Conservation (phyloP, 2,113 vertebrate genomes). For the Halcyon senegalensis region DNA sequence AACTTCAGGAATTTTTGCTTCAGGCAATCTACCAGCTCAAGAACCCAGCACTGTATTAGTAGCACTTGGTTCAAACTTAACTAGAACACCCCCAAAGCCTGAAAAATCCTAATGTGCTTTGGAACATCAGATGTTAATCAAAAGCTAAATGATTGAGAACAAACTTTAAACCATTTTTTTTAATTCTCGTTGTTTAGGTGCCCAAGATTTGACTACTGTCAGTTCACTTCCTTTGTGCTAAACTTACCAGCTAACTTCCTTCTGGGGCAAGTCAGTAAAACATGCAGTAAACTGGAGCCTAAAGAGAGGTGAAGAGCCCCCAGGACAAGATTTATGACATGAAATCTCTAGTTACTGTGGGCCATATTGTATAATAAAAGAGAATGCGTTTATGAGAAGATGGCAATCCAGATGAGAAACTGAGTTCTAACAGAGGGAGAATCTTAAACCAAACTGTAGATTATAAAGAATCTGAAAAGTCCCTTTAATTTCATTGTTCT, state of each 20-base stretch:
- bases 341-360: neutral
- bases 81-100: neutral
- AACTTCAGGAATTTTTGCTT: neutral
- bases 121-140: neutral
- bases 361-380: neutral
- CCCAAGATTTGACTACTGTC: neutral
- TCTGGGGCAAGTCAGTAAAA: neutral
- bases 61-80: neutral
- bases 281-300: neutral
- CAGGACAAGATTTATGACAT: neutral
- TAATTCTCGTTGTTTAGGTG: neutral
- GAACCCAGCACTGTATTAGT: neutral
- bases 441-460: neutral
- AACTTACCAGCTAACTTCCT: neutral
- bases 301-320: neutral
- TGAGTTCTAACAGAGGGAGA: neutral
- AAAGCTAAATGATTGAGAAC: neutral
- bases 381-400: neutral
- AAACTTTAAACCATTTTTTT: neutral
- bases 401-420: neutral
- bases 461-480: neutral
- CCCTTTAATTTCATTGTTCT: neutral
- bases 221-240: neutral
- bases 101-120: neutral
- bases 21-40: neutral